Evolutionary conservation across 2,113 vertebrate species (phyloP).

Genomic region (Peromyscus leucopus): DNA sequence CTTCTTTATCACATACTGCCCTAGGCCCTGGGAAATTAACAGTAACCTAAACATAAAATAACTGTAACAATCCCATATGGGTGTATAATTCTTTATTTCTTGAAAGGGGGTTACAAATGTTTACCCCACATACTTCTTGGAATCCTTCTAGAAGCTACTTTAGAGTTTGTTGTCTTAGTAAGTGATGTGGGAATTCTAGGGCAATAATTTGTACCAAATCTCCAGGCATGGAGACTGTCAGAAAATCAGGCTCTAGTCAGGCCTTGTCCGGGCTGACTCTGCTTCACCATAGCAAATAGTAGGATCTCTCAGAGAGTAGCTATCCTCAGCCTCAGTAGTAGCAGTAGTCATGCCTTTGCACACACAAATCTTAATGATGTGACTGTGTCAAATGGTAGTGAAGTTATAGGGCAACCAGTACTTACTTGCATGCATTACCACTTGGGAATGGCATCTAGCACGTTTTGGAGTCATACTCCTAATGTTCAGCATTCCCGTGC

Average conservation of each 20-base stretch:
- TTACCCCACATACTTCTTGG: background rate
- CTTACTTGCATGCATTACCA: background rate
- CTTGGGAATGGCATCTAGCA: background rate
- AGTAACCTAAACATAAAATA: background rate
- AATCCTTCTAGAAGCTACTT: background rate
- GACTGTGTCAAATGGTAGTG: background rate
- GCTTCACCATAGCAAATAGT: background rate
- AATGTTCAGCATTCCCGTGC: background rate
- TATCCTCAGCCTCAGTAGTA: background rate
- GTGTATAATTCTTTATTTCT: background rate
- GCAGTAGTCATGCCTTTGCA: background rate
- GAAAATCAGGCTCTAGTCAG: background rate
- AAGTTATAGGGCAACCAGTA: background rate
- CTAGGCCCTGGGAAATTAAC: background rate
- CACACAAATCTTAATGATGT: background rate
- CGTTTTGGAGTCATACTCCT: background rate
- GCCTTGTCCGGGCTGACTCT: background rate
- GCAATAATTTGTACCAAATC: background rate
- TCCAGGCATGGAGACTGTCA: background rate
- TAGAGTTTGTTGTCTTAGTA: background rate
- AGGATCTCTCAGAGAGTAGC: background rate
- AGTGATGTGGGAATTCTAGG: background rate
- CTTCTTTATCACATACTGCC: background rate
- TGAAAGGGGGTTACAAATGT: background rate
- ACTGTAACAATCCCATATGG: background rate